Percentiles rank a stretch among this genome's conserved stretches.
These are phyloP conservation scores for Protosalanx chinensis DNA, from an alignment of 2,797 vertebrate species.

Conservation along the genomic window DNA sequence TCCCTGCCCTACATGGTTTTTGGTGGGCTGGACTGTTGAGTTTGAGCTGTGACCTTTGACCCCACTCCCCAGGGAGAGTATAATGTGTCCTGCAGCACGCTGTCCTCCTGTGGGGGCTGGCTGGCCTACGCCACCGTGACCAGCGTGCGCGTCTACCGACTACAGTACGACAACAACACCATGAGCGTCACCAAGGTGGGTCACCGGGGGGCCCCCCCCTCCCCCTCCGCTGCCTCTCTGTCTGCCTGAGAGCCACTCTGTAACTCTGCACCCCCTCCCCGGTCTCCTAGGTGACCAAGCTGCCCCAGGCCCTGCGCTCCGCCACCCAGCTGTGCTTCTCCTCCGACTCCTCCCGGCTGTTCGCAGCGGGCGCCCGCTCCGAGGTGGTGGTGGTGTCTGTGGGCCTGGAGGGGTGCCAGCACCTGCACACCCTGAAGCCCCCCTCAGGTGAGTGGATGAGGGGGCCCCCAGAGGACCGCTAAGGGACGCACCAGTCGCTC, in stretches of 20 bases:
- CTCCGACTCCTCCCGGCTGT: conserved; percentile 79
- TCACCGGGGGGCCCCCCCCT: neutral
- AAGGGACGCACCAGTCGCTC: neutral
- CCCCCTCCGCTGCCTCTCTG: rapidly evolving
- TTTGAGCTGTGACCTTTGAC: conserved; percentile 9
- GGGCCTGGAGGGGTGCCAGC: conserved; percentile 70
- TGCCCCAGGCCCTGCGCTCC: conserved; percentile 73
- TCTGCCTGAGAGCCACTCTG: neutral
- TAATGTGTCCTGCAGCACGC: conserved; percentile 84
- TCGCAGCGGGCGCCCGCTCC: conserved; percentile 75
- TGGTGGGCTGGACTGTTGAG: neutral
- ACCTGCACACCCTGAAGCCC: conserved; percentile 74
- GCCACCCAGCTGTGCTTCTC: conserved; percentile 87
- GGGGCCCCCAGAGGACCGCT: too few relatives aligned
- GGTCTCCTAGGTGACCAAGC: conserved; percentile 69
- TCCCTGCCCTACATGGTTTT: neutral
- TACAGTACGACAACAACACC: conserved; percentile 63
- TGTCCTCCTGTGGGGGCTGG: conserved; percentile 89
- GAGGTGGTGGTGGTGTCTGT: conserved; percentile 76
- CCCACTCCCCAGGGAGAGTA: conserved; percentile 77
- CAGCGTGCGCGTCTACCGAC: conserved; percentile 78
- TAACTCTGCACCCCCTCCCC: too few relatives aligned
- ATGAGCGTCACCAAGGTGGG: conserved; percentile 80
- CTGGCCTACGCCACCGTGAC: conserved; percentile 80
- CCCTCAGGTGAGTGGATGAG: conserved; percentile 72